Base-by-base conservation (phyloP, 2,113 vertebrate genomes). In the Catharus fuscescens region DNA sequence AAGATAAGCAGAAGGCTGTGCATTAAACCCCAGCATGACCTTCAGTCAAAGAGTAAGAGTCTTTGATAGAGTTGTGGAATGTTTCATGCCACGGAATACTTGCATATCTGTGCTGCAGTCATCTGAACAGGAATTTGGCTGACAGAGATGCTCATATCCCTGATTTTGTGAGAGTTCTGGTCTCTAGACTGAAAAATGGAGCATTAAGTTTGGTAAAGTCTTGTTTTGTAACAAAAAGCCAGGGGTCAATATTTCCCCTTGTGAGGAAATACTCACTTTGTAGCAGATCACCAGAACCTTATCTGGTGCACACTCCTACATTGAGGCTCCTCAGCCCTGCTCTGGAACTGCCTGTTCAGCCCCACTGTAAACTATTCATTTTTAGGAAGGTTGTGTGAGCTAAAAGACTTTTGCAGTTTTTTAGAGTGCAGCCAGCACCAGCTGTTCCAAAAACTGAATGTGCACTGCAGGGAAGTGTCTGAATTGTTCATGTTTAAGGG, bases 1-100 rank as follows among this genome's bases (percentile, higher is more conserved):
- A 96, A 76, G 84, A 90, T 60, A 79, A 94, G 50, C 62, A 97
- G 88, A 59, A 88, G 86, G 80, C 80, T 97, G 92, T 98, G 97
- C 62, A 85, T 82, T 53, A 98, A 98, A 93, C 80, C 97, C 31
- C 96, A 85, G 28, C 92, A 97, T 56, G 72, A 60, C 5, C 8
- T 14, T 65, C 44, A 45, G 40, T 14, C 66, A 54, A 95, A 52
- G 79, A 24, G 96, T 96, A 82, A 96, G 93, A 62, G 61, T 3
- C 70, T 79, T 19, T 73, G 3, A 10, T 92, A 72, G 81, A 18
- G 34, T 59, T 36, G 4, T 34, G 25, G n/a, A 53, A 2, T 3
- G 3, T 69, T 60, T 91, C 5, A 2, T 81, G 47, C 32, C 8
- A 6, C 0, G 0, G 24, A 60, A 76, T 59, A 50, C 9, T 53